These are phyloP conservation scores for Cavia aperea DNA, from an alignment of 2,113 vertebrate genomes.

Conservation along the genomic window DNA sequence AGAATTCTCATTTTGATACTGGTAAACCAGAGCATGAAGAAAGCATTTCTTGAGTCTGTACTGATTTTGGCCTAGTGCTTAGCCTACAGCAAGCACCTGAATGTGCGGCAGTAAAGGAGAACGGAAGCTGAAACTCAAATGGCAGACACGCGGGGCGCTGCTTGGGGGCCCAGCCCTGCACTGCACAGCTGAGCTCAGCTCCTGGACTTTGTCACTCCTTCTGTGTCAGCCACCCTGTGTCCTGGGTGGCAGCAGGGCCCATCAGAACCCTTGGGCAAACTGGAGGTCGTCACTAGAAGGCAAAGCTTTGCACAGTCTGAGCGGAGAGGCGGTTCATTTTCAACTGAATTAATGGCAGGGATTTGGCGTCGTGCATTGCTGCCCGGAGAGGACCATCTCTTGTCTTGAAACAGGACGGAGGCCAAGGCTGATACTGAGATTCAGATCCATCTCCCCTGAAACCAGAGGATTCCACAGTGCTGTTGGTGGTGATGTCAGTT, in stretches of 20 bases:
- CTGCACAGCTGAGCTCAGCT: background rate
- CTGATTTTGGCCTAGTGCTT: background rate
- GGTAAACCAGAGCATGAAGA: background rate
- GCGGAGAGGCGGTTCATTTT: background rate
- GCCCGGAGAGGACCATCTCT: background rate
- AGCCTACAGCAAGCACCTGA: no score
- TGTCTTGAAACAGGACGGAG: background rate
- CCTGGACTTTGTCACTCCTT: background rate
- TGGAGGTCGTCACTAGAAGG: background rate
- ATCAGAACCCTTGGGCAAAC: background rate
- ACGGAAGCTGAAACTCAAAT: no score
- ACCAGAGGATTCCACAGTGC: background rate
- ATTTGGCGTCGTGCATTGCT: background rate
- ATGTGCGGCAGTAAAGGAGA: no score
- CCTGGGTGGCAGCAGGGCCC: background rate
- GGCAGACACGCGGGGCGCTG: no score
- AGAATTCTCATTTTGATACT: background rate
- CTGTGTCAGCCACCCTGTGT: background rate
- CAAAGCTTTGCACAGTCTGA: background rate
- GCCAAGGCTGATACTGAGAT: background rate
- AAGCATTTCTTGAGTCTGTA: background rate
- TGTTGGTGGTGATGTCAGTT: background rate
- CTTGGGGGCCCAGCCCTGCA: background rate
- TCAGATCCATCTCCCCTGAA: background rate
- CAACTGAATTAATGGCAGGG: background rate